Base-by-base conservation (phyloP, 2,113 vertebrate species). In the Petrocephalus zakoni region DNA sequence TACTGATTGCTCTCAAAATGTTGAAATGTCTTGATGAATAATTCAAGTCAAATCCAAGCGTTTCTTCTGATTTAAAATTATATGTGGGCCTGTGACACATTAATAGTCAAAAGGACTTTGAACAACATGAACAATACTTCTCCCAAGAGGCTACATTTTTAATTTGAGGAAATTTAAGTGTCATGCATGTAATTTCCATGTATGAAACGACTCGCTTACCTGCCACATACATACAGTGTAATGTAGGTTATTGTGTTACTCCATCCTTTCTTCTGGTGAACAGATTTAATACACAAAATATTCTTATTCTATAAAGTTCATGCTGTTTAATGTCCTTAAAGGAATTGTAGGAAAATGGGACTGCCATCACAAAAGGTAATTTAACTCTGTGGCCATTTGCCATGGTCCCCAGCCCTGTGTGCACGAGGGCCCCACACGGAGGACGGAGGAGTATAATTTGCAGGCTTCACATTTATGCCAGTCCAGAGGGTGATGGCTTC, bases 61-160 rank as follows among this genome's bases (percentile, higher is more conserved):
- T 83, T 83, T 86, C 52, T 34, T 86, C 51, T 86, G 52, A 85
- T 85, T 47, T 52, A 19, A 85, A 86, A 86, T 34, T 53, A 34
- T 86, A 55, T 55, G 49, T 55, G 49, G 83, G 15, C 75, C 19
- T 46, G 42, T 46, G 75, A 81, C 49, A 85, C 21, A 51, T 85
- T 85, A 85, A 85, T 52, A 86, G 84, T 55, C 25, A 56, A 86
- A 86, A 52, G 84, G 84, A 84, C 37, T 86, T 55, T 52, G 49
- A 86, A 37, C 52, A 86, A 55, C 51, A 22, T 34, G 52, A 55
- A 11, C 29, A 15, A 29, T 25, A 7, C 47, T 4, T 82, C 8
- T 82, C 37, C 72, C 17, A 10, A 52, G 25, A 29, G 22, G 9
- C 49, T 55, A 19, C 52, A 42, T 25, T 84, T 84, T 21, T 51